Conservation (phyloP, 1,140 invertebrate genomes). For the Danaus melanippus region DNA sequence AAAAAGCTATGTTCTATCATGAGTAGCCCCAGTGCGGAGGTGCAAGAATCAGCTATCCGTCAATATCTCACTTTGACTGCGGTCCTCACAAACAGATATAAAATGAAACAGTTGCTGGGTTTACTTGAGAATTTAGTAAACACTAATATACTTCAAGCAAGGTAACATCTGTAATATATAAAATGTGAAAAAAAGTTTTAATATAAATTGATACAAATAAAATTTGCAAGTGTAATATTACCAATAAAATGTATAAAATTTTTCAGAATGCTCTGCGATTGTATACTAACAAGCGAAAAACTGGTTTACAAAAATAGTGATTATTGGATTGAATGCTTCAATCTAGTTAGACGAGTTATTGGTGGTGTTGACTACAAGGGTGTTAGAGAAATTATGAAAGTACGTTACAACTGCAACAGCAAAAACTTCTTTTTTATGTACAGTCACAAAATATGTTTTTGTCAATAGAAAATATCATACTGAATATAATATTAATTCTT, state of each 20-base stretch:
- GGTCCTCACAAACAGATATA: constrained; percentile 78
- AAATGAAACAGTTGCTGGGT: constrained; percentile 80
- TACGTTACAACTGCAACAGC: constrained; percentile 38
- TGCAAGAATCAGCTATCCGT: constrained; percentile 79
- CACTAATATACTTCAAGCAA: constrained; percentile 76
- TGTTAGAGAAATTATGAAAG: constrained; percentile 93
- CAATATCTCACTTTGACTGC: constrained; percentile 81
- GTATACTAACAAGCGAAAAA: constrained; percentile 85
- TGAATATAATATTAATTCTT: background rate
- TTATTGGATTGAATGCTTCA: constrained; percentile 92
- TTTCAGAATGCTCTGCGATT: constrained; percentile 87
- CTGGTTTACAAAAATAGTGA: constrained; percentile 82
- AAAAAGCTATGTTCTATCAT: constrained; percentile 74
- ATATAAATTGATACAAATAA: background rate
- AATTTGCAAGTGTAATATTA: background rate
- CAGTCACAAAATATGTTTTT: no score
- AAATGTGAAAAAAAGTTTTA: background rate
- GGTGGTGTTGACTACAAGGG: constrained; percentile 96
- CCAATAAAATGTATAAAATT: constrained; percentile 8
- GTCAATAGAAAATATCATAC: no score
- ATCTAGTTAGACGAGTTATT: constrained; percentile 88
- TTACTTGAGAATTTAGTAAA: constrained; percentile 82
- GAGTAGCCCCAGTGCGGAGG: constrained; percentile 74
- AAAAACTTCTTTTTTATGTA: no score
- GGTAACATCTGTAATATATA: constrained; percentile 48